These are phyloP conservation scores for Crossaster papposus DNA, from an alignment of 53 echinoderm and acorn worm species.

Conservation along the genomic window DNA sequence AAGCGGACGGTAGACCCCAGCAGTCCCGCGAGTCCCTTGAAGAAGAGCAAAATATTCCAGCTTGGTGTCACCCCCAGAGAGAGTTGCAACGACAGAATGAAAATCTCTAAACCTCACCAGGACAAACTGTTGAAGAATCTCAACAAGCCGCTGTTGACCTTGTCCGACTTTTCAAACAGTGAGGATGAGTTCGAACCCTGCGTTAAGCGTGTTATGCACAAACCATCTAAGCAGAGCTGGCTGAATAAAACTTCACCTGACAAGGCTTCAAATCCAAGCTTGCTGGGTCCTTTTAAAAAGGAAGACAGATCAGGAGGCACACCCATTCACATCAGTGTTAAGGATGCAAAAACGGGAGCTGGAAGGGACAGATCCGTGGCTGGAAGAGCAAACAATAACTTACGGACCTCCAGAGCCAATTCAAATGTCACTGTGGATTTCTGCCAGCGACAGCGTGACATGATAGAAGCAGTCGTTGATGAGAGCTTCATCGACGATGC, in stretches of 20 bases:
- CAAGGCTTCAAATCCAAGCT: background rate
- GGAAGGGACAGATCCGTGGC: background rate
- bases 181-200: conserved; percentile 30
- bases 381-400: background rate
- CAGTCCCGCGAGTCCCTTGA: background rate
- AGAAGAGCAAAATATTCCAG: background rate
- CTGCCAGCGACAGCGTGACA: conserved; percentile 19
- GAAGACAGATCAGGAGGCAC: conserved; percentile 7
- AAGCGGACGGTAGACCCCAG: conserved; percentile 6
- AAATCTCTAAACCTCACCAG: background rate
- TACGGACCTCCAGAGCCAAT: background rate
- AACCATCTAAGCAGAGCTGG: conserved; percentile 27
- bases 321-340: conserved; percentile 30
- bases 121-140: background rate
- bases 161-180: conserved; percentile 36
- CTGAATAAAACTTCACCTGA: background rate
- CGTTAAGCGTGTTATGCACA: background rate
- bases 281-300: background rate
- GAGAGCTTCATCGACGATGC: conserved; percentile 58
- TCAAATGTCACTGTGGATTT: background rate
- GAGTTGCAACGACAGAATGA: background rate
- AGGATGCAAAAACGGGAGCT: background rate
- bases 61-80: background rate
- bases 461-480: conserved; percentile 39
- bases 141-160: conserved; percentile 2